Base-by-base conservation (phyloP, 2,888 invertebrate species). In the Limnephilus lunatus region DNA sequence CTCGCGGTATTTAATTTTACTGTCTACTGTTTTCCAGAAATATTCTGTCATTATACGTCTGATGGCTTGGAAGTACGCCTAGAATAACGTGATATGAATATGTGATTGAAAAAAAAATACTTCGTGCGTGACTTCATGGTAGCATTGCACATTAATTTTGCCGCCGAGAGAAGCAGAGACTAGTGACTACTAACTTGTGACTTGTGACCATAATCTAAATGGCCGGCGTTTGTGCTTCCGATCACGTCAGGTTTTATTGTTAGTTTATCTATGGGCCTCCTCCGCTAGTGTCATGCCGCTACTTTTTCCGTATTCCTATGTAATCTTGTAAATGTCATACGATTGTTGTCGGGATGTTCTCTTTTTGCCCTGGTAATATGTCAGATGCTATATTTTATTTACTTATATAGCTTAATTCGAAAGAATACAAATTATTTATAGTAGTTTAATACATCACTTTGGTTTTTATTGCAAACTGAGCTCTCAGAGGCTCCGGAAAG, bases 381-480 rank as follows among this genome's bases (percentile, higher is more conserved):
- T 91, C 86, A 81, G 81, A 82, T 30, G 19, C 44, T 39, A 82
- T 35, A 88, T 14, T 53, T 81, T 80, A 88, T 35, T 35, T 80
- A 30, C 85, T 85, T 30, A 32, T 48, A 15, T 44, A 85, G 39
- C 32, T 39, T 48, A 31, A 31, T 85, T 44, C 39, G 31, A 81
- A 68, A 89, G 81, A 48, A 15, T n/a, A 39, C 32, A 85, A 31
- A 85, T 32, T 32, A 44, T 85, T n/a, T 25, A n/a, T 44, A 32
- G 32, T 25, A 31, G 68, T 90, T 90, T 85, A 90, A 90, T 90
- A 90, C 85, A 90, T 85, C 85, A 53, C 32, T 39, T 85, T 90
- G 2, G 25, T 82, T 44, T 48, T 35, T n/a, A 32, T 31, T 85
- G 3, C 7, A 48, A 82, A 81, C 48, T 82, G 30, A 82, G 14